Conservation (phyloP, 2,797 vertebrate species). For the Acipenser transmontanus region DNA sequence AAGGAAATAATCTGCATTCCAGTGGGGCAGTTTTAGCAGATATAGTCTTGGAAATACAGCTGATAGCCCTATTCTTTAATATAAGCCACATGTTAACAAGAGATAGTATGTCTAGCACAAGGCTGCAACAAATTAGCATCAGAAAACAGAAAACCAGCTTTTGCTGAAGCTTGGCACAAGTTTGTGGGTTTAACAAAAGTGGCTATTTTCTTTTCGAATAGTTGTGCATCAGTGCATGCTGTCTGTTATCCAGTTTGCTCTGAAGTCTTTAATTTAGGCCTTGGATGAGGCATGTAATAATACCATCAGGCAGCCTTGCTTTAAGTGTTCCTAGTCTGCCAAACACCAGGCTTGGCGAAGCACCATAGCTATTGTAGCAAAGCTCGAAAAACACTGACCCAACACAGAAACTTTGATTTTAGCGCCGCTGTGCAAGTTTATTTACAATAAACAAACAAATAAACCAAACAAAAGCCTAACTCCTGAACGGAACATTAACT, state of each 20-base stretch:
- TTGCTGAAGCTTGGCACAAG: background rate
- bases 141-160: conserved; percentile 19
- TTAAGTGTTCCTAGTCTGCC: conserved; percentile 44
- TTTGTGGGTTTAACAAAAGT: background rate
- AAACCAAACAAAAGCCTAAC: too few relatives aligned
- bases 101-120: conserved; percentile 33
- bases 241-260: conserved; percentile 14
- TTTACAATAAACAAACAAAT: too few relatives aligned
- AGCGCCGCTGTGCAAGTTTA: too few relatives aligned
- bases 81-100: conserved; percentile 32
- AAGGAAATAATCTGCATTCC: conserved; percentile 49
- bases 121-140: conserved; percentile 44
- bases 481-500: too few relatives aligned
- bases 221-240: conserved; percentile 14
- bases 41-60: conserved; percentile 36
- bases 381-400: too few relatives aligned
- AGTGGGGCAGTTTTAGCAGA: conserved; percentile 35
- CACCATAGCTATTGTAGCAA: too few relatives aligned
- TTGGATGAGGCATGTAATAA: conserved; percentile 30
- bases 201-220: background rate
- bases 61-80: conserved; percentile 26
- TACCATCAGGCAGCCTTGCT: conserved; percentile 36
- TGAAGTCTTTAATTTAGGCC: conserved; percentile 8
- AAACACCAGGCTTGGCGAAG: background rate
- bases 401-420: too few relatives aligned